A percentile compares a stretch with the other conserved stretches of the same genome.
Conservation (phyloP, 2,113 vertebrate genomes). For the Melanerpes aurifrons region DNA sequence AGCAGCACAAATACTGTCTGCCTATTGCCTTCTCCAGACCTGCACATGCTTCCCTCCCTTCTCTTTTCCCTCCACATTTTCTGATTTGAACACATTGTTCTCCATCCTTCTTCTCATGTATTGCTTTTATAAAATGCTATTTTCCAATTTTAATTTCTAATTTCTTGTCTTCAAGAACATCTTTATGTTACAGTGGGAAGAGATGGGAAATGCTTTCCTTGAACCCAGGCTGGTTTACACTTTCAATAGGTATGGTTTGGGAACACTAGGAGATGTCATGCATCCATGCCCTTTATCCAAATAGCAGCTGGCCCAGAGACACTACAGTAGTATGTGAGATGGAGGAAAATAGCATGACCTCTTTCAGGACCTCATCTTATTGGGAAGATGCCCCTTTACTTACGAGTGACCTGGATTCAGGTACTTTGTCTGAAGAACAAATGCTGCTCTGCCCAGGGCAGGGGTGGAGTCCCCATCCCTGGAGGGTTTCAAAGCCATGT, state of each 20-base stretch:
- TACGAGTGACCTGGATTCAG: not conserved
- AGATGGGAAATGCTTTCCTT: not conserved
- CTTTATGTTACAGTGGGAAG: not conserved
- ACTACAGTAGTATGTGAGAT: rapidly evolving
- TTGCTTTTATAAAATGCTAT: rapidly evolving
- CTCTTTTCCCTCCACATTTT: not conserved
- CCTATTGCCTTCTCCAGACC: not conserved
- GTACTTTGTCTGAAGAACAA: not conserved
- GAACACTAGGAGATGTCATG: not conserved
- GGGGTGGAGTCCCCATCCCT: not conserved
- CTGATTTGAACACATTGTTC: not conserved
- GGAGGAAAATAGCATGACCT: rapidly evolving
- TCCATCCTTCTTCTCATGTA: not conserved
- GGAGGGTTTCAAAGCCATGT: no score
- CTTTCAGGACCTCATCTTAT: not conserved
- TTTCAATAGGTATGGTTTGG: not conserved
- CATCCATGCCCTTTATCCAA: not conserved
- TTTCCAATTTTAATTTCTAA: not conserved
- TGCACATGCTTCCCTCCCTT: rapidly evolving
- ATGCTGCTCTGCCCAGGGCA: not conserved
- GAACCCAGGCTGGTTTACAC: not conserved
- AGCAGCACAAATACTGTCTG: not conserved
- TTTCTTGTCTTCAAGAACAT: not conserved
- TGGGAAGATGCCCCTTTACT: not conserved
- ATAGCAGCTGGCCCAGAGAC: rapidly evolving